These are phyloP conservation scores for Limnephilus marmoratus DNA, from an alignment of 2,888 invertebrate genomes.

Conservation along the genomic window DNA sequence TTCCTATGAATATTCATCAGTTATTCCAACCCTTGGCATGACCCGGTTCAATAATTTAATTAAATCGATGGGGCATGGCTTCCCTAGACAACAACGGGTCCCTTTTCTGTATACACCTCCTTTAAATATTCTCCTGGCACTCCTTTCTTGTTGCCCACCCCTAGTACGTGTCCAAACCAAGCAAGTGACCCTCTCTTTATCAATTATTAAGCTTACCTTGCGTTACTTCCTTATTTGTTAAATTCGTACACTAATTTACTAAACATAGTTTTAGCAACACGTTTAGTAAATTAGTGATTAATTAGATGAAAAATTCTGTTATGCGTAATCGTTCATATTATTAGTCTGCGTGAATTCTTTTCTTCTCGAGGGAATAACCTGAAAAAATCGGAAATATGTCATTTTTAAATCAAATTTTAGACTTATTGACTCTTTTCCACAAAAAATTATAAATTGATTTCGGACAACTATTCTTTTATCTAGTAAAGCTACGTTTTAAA, in stretches of 20 bases:
- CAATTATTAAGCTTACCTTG: neutral
- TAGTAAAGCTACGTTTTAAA: no score
- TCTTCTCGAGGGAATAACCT: no score
- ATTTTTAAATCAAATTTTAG: no score
- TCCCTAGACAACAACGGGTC: neutral
- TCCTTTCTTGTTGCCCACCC: neutral
- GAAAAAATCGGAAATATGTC: no score
- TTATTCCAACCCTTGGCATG: neutral
- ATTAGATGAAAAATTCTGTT: no score
- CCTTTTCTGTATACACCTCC: neutral
- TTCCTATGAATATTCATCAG: neutral
- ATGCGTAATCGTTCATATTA: no score
- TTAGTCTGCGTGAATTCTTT: no score
- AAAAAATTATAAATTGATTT: no score
- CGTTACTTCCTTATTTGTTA: neutral
- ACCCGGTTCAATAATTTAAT: neutral
- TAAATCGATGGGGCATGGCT: neutral
- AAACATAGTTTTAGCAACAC: neutral
- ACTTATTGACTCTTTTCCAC: no score
- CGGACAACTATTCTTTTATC: no score
- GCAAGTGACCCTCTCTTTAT: neutral
- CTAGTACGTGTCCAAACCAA: neutral
- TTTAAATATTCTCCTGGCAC: neutral
- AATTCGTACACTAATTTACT: no score
- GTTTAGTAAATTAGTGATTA: no score